phyloP scores from a whole-genome alignment of 2,888 invertebrate species.

The Epinotia ramella region DNA sequence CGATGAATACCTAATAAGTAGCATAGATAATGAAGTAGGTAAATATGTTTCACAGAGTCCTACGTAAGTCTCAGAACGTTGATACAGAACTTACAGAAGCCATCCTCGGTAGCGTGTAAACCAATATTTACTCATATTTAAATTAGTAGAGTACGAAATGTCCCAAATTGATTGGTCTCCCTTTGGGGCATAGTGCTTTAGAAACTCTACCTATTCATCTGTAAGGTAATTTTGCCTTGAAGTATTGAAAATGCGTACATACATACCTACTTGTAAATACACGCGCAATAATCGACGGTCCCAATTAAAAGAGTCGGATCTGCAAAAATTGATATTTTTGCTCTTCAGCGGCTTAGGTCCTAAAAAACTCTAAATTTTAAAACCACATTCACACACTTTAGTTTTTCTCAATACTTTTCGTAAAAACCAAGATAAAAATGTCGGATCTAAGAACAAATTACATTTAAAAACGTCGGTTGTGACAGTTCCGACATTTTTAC shows the following conservation, averaged over 20 bases:
- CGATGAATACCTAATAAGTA: too few relatives aligned
- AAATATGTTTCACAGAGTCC: neutral
- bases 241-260: neutral
- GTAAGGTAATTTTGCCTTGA: slow-evolving; percentile 12
- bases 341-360: too few relatives aligned
- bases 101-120: slow-evolving; percentile 56
- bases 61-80: slow-evolving; percentile 39
- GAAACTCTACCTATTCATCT: neutral
- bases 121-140: slow-evolving; percentile 70
- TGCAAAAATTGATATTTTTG: too few relatives aligned
- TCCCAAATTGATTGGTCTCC: slow-evolving; percentile 61
- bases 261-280: neutral
- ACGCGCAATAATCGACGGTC: too few relatives aligned
- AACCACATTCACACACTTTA: too few relatives aligned
- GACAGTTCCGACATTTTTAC: too few relatives aligned
- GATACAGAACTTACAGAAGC: slow-evolving; percentile 54
- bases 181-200: slow-evolving; percentile 10
- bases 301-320: too few relatives aligned
- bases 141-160: slow-evolving; percentile 67
- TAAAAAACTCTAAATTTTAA: too few relatives aligned
- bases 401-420: too few relatives aligned
- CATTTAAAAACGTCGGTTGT: too few relatives aligned
- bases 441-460: too few relatives aligned
- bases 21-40: neutral
- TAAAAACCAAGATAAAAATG: too few relatives aligned